Evolutionary conservation across 2,888 invertebrate genomes (phyloP), one percentile per base, ranked within the genome.

Genomic region (Lepetodrilus schrolli): DNA sequence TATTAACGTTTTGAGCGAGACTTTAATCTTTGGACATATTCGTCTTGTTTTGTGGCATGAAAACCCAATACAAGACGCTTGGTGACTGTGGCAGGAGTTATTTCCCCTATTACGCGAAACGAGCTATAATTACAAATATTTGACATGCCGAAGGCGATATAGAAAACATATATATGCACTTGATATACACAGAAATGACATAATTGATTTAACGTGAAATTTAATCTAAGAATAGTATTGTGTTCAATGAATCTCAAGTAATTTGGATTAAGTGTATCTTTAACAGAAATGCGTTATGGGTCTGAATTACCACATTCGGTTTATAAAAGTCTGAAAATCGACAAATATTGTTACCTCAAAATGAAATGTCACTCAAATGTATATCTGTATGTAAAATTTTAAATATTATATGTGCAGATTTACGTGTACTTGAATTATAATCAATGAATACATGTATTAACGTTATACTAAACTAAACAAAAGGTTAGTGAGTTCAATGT

Each of bases 1-100:
- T 21, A 30, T 10, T 17, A 5, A 58, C 5, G 4, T 58, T 58
- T n/a, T 43, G 43, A 43, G 43, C 13, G 43, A 43, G 43, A 43
- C 43, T 43, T 43, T 43, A 43, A 43, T 17, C 43, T 43, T 43
- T 43, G 43, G n/a, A 17, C 43, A 17, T 17, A 10, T 43, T 13
- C n/a, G 43, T 43, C 43, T 43, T 43, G 43, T 43, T 17, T 43
- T 43, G n/a, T n/a, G n/a, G n/a, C n/a, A n/a, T n/a, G 43, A 43
- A 43, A 43, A 10, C n/a, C 43, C 34, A 34, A 30, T 17, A 58
- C 58, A 58, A 58, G 34, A 58, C 58, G n/a, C 30, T 13, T 58
- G 34, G 58, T 26, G 58, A 58, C 58, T 30, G 30, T 8, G 26
- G 58, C 58, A 58, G 21, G 58, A 58, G 58, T 58, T 58, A 58